A percentile compares a stretch with the other conserved stretches of the same genome.
These are phyloP conservation scores for Melinaea menophilus DNA, from an alignment of 2,888 invertebrate genomes.

Conservation along the genomic window DNA sequence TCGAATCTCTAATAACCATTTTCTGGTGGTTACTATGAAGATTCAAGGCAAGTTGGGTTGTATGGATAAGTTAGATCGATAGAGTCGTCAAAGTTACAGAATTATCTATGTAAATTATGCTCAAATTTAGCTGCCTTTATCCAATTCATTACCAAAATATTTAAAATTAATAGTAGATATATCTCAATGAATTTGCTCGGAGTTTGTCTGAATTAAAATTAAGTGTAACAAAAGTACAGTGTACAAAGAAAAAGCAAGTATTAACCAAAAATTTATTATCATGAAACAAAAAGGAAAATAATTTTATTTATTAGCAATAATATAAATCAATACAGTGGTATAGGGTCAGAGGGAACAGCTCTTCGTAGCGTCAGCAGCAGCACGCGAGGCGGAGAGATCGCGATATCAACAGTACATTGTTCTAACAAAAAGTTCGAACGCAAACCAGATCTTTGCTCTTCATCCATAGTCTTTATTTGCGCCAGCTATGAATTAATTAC, in stretches of 20 bases:
- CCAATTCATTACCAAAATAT: no score
- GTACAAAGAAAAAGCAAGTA: no score
- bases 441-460: conserved; percentile 71
- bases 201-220: no score
- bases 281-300: not conserved
- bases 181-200: no score
- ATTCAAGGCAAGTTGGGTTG: no score
- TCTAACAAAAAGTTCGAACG: conserved; percentile 83
- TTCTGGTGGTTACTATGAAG: no score
- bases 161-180: no score
- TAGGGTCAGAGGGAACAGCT: conserved; percentile 63
- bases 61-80: conserved; percentile 20
- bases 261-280: not conserved
- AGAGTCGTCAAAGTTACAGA: not conserved
- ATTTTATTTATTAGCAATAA: not conserved
- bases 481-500: conserved; percentile 55
- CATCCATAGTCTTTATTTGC: conserved; percentile 71
- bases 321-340: conserved; percentile 56
- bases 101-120: no score
- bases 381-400: conserved; percentile 55
- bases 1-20: no score
- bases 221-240: no score
- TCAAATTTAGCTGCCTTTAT: no score
- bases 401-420: conserved; percentile 78
- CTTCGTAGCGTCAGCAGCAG: conserved; percentile 54